A percentile compares a stretch with the other conserved stretches of the same genome.
phyloP scores from a whole-genome alignment of 2,888 invertebrate species.

The Eurytoma californica region DNA sequence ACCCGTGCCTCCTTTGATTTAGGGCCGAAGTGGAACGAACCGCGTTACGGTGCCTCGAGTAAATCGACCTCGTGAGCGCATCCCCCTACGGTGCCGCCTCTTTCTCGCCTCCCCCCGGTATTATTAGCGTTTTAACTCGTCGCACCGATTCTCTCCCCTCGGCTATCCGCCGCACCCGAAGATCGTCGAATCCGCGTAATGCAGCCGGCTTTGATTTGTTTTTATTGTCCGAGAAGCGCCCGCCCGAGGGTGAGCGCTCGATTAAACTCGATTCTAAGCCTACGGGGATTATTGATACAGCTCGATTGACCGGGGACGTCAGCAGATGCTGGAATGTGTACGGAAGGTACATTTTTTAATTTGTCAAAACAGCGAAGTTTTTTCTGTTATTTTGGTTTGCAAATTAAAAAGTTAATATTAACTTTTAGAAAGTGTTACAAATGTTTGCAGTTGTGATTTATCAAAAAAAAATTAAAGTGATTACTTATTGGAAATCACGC shows the following conservation, averaged over 20 bases:
- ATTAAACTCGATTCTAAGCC: slow-evolving; percentile 8
- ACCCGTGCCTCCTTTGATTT: slow-evolving; percentile 34
- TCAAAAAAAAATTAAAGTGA: too few relatives aligned
- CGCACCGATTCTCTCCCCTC: not conserved
- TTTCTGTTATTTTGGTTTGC: too few relatives aligned
- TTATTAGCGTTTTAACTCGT: slow-evolving; percentile 40
- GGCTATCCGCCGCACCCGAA: not conserved
- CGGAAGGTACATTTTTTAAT: too few relatives aligned
- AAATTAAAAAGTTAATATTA: too few relatives aligned
- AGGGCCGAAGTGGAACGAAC: slow-evolving; percentile 33
- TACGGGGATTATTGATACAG: not conserved
- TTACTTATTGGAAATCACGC: too few relatives aligned
- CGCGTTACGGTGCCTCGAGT: slow-evolving; percentile 20
- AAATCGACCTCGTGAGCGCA: slow-evolving; percentile 22
- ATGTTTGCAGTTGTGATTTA: too few relatives aligned
- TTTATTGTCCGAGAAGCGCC: slow-evolving; percentile 13
- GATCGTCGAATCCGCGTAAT: slow-evolving; percentile 3
- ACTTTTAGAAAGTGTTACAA: too few relatives aligned
- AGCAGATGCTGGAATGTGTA: too few relatives aligned
- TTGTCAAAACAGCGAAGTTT: too few relatives aligned
- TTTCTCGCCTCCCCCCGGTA: not conserved
- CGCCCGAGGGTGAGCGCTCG: not conserved
- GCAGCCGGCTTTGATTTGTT: slow-evolving; percentile 20
- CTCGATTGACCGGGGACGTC: too few relatives aligned
- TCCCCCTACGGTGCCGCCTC: too few relatives aligned